phyloP scores from a whole-genome alignment of 2,113 vertebrate species.

The Fregata magnificens region DNA sequence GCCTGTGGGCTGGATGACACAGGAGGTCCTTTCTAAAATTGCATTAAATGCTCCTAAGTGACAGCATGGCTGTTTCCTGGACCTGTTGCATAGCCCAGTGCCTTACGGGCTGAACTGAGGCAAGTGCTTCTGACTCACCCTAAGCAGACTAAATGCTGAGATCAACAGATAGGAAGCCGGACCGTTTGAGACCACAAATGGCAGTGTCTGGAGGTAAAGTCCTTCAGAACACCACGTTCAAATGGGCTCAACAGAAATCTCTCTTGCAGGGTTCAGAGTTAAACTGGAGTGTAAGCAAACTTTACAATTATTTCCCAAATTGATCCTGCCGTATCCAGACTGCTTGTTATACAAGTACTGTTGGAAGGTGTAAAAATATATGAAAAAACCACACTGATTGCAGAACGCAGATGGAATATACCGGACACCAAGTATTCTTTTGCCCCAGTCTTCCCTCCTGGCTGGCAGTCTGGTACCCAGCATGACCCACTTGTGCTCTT shows the following conservation, averaged over 20 bases:
- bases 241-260: fast-evolving
- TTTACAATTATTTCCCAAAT: not conserved
- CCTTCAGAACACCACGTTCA: not conserved
- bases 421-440: fast-evolving
- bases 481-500: fast-evolving
- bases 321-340: fast-evolving
- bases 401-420: not conserved
- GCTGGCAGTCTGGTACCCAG: not conserved
- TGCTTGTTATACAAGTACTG: not conserved
- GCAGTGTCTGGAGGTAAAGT: not conserved
- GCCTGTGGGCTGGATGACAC: not conserved
- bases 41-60: not conserved
- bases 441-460: no score
- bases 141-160: not conserved
- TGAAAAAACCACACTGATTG: fast-evolving
- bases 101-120: not conserved
- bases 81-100: fast-evolving
- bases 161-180: not conserved
- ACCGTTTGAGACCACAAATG: not conserved
- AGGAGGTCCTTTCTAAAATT: not conserved
- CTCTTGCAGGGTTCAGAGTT: not conserved
- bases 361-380: not conserved
- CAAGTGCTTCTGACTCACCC: not conserved
- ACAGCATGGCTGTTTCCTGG: fast-evolving
- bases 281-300: fast-evolving